These are phyloP conservation scores for Hemicentrotus pulcherrimus DNA, from an alignment of 35 echinoderm and acorn worm species.

Conservation along the genomic window DNA sequence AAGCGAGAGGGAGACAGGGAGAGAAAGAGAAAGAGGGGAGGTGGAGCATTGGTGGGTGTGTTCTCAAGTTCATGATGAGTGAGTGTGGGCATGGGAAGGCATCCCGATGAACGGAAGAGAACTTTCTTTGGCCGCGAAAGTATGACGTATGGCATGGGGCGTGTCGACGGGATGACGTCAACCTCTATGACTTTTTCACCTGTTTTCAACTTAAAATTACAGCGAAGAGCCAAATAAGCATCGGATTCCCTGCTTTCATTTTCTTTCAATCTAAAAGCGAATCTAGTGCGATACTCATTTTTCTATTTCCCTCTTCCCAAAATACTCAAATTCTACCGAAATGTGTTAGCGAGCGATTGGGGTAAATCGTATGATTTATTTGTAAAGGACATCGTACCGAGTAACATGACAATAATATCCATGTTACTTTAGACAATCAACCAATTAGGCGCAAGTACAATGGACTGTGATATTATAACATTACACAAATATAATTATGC, in stretches of 20 bases:
- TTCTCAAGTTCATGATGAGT: not conserved
- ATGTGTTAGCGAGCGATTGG: not conserved
- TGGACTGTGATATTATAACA: too few relatives aligned
- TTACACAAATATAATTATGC: too few relatives aligned
- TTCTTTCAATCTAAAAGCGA: too few relatives aligned
- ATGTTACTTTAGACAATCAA: too few relatives aligned
- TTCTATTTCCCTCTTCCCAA: not conserved
- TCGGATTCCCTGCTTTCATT: not conserved
- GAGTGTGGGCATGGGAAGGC: not conserved
- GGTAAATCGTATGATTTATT: too few relatives aligned
- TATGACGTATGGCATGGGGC: not conserved
- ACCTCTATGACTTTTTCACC: not conserved
- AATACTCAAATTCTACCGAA: not conserved
- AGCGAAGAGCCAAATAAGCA: not conserved
- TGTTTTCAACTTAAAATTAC: not conserved
- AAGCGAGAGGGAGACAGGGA: not conserved
- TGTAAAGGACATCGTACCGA: too few relatives aligned
- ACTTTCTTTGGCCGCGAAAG: not conserved
- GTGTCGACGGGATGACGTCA: not conserved
- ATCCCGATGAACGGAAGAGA: not conserved
- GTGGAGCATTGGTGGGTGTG: not conserved
- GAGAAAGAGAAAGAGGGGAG: not conserved
- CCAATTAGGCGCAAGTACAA: too few relatives aligned
- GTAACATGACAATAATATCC: too few relatives aligned
- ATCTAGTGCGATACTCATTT: too few relatives aligned